Percentiles rank a stretch among this genome's conserved stretches.
These are phyloP conservation scores for Ceratina japonica DNA, from an alignment of 1,140 invertebrate genomes.

Conservation along the genomic window DNA sequence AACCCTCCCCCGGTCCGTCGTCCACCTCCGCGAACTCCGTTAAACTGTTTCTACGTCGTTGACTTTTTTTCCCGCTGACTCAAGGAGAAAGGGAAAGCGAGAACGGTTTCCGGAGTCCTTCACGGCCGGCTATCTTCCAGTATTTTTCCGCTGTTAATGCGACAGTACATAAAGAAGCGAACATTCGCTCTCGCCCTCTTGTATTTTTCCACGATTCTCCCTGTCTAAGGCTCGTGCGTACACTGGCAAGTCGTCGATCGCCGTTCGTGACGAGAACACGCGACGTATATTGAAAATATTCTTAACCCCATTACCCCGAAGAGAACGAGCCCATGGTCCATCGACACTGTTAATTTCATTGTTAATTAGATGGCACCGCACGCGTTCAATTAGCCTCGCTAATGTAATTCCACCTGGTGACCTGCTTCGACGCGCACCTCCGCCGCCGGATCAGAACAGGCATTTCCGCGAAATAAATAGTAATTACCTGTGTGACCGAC, in stretches of 20 bases:
- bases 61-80: not conserved
- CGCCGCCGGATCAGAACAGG: not conserved
- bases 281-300: constrained; percentile 6
- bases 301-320: not conserved
- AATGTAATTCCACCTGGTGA: constrained; percentile 23
- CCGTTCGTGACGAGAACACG: not conserved
- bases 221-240: not conserved
- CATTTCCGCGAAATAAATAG: not conserved
- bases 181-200: not conserved
- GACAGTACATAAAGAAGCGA: not conserved
- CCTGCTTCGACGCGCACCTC: not conserved
- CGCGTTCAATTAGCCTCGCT: constrained; percentile 32
- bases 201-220: not conserved
- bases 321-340: not conserved
- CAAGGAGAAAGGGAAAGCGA: not conserved
- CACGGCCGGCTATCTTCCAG: not conserved
- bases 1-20: not conserved
- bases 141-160: not conserved
- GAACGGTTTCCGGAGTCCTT: not conserved
- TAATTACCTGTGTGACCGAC: not conserved
- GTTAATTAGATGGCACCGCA: constrained; percentile 25
- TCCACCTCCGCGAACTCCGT: not conserved
- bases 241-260: not conserved
- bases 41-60: constrained; percentile 25
- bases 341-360: constrained; percentile 16